Base-by-base conservation (phyloP, 2,888 invertebrate species). In the Melinaea menophilus region DNA sequence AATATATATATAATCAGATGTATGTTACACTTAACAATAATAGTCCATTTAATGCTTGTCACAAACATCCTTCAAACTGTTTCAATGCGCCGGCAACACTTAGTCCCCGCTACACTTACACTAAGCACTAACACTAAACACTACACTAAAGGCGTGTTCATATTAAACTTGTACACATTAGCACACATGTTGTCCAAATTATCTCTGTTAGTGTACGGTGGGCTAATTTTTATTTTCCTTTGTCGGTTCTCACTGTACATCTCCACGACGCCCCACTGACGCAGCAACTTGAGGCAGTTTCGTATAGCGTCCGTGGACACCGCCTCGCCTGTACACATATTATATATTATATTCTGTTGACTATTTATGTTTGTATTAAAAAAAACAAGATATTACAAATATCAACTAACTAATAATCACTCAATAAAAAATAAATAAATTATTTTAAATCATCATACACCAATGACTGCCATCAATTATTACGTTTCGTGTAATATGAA, bases 301-400 rank as follows among this genome's bases (percentile, higher is more conserved):
- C 94, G 94, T 59, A 98, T 93, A 0, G 96, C 95, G 81, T 98
- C 97, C 7, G 95, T 94, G 5, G 96, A 96, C 58, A 97, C 93
- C 76, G 97, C 96, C 85, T 98, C 98, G 71, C 95, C 98, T 98
- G 85, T 2, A 2, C 31, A 3, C 71, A 75, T 59, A 46, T 12
- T 45, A 59, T 33, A 58, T 22, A 22, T 41, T 3, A 9, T 41
- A 58, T 22, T 22, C 51, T n/a, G 13, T 58, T n/a, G 2, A 55
- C 45, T 47, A 48, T 7, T 34, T 22, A 12, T 45, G 31, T 34
- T 34, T 34, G n/a, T 31, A 45, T 34, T 45, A 12, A 31, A 47
- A 22, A 22, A 22, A 22, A 22, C 22, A 22, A 22, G 22, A 22
- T 22, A 22, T 22, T 22, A 22, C 22, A 22, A 22, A 22, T 22